Base-by-base conservation (phyloP, 2,797 vertebrate species). In the Chelmon rostratus region DNA sequence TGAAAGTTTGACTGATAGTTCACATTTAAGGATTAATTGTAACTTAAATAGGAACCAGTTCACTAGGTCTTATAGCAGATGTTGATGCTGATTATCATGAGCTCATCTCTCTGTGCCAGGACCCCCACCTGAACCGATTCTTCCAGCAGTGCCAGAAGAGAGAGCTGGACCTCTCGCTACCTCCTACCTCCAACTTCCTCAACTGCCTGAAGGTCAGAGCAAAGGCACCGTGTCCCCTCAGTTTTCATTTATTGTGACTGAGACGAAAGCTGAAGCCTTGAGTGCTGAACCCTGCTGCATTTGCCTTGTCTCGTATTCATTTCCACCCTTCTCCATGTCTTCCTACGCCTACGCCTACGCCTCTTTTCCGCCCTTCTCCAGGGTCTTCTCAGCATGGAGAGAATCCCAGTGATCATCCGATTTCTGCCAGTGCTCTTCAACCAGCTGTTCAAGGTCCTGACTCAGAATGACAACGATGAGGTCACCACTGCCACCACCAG, bases 111-210 rank as follows among this genome's bases (percentile, higher is more conserved):
- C 18, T 46, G 58, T 62, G 94, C 86, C 94, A 99, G 98, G 98
- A 99, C 93, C 96, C 95, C 73, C 96, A 97, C 90, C 95, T 99
- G 93, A 99, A 97, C 74, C 93, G 95, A 68, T 99, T 99, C 95
- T 99, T 99, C 94, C 96, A 95, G 91, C 96, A 99, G 94, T 99
- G 98, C 96, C 97, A 99, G 94, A 98, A 97, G 92, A 96, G 96
- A 93, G 97, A 99, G 93, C 94, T 94, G 78, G 97, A 97, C 91
- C 93, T 97, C 72, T 97, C 96, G 70, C 95, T 96, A 86, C 95
- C 96, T 84, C 97, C 96, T 96, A 97, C 97, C 96, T 97, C 97
- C 79, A 95, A 95, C 86, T 98, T 99, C 82, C 79, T 98, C 84
- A 96, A 86, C 88, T 97, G 97, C 89, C 96, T 98, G 90, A 98